Base-by-base conservation (phyloP, 2,888 invertebrate genomes). In the Pseudanteris insignis region DNA sequence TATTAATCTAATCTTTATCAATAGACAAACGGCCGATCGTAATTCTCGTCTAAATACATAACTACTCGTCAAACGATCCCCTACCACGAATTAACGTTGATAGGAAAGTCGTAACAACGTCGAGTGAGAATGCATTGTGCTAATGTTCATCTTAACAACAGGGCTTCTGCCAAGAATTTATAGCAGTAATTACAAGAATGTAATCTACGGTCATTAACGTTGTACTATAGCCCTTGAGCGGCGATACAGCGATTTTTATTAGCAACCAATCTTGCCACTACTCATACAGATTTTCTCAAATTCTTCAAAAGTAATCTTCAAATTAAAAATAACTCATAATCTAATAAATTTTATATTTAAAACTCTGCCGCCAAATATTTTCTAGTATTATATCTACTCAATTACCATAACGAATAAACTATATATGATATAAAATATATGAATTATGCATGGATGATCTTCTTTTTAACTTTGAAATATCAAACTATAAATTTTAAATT, bases 131-230 rank as follows among this genome's bases (percentile, higher is more conserved):
- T 70, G 71, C 69, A 71, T 72, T 71, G 70, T 72, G 68, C 63
- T 63, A 47, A 44, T 64, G 64, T 41, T 63, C 63, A 41, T 63
- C 60, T 63, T 63, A 57, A 54, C 63, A 51, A 57, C 63, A 58
- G 47, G 44, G 53, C 64, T 62, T 62, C 66, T 63, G 63, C 48
- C 65, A 61, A 59, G 70, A 70, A 77, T 77, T 77, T 77, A 77
- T 76, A 68, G 73, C 55, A 64, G 76, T 73, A 76, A 77, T 77
- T 77, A 76, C 70, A 63, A 54, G 67, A 66, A 63, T 66, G 71
- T 75, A 73, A 76, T 74, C 72, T 72, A 74, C 73, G 70, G 70
- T 76, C 75, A 76, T 76, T 78, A 75, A 76, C 69, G 75, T 72
- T 67, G 70, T 67, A 68, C 74, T 74, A 75, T 74, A 69, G 70